Conservation (phyloP, 2,113 vertebrate genomes). For the Daubentonia madagascariensis region DNA sequence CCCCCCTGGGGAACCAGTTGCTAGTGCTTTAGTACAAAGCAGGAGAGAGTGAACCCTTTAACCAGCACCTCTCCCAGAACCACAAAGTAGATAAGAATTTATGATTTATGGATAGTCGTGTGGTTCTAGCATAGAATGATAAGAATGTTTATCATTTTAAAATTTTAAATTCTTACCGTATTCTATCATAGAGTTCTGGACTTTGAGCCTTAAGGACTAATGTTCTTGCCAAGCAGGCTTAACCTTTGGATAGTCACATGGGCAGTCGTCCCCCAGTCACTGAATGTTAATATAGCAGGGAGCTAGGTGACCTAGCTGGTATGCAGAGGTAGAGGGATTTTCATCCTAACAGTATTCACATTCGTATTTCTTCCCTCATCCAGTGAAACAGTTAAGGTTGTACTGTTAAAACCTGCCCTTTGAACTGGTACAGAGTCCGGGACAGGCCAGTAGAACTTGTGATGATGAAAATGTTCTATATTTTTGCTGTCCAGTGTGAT, state of each 20-base stretch:
- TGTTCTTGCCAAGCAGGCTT: neutral
- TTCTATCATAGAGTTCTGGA: neutral
- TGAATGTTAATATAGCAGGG: neutral
- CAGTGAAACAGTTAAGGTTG: neutral
- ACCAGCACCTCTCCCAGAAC: neutral
- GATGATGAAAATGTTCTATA: neutral
- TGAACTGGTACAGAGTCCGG: neutral
- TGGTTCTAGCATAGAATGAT: neutral
- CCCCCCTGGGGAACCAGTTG: neutral
- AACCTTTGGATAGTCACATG: neutral
- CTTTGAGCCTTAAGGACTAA: neutral
- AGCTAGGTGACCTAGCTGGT: no score
- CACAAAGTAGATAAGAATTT: neutral
- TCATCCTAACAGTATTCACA: neutral
- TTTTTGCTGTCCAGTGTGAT: neutral
- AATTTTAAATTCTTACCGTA: neutral
- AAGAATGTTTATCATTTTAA: neutral
- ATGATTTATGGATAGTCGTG: neutral
- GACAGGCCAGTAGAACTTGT: neutral
- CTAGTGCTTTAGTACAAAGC: neutral
- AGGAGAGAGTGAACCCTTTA: neutral
- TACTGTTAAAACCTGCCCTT: no score
- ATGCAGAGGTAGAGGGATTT: neutral
- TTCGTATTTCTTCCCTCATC: neutral
- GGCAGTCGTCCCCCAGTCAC: neutral